A percentile compares a stretch with the other conserved stretches of the same genome.
phyloP scores from a whole-genome alignment of 2,888 invertebrate genomes.

The Cryptocheilus praepositus region DNA sequence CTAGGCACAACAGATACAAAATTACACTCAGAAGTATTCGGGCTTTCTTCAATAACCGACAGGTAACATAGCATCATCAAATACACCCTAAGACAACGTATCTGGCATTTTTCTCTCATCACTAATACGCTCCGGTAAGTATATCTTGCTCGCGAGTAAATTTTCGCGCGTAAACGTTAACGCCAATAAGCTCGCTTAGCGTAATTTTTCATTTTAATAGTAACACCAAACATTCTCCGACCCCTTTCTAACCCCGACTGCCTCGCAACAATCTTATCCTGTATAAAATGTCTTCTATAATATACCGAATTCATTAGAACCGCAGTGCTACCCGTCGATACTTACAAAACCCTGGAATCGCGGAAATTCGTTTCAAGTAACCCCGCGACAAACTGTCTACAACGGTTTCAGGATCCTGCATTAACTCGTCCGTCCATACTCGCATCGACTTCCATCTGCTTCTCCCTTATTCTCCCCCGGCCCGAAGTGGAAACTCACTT shows the following conservation, averaged over 20 bases:
- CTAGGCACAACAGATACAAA: constrained; percentile 60
- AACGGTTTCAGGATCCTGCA: too few relatives aligned
- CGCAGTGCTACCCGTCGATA: constrained; percentile 9
- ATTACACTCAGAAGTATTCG: constrained; percentile 56
- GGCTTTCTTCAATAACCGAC: constrained; percentile 45
- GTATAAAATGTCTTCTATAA: constrained; percentile 51
- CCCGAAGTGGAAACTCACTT: too few relatives aligned
- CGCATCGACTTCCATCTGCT: too few relatives aligned
- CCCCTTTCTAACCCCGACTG: constrained; percentile 25
- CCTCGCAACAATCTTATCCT: constrained; percentile 29
- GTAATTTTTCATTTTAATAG: constrained; percentile 34
- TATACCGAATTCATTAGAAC: constrained; percentile 26
- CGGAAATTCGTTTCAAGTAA: too few relatives aligned
- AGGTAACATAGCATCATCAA: constrained; percentile 56
- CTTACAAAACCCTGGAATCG: too few relatives aligned
- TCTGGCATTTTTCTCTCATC: constrained; percentile 29
- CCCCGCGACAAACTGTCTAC: too few relatives aligned
- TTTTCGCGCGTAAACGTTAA: constrained; percentile 45
- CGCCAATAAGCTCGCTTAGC: constrained; percentile 47
- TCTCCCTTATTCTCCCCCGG: constrained; percentile 3
- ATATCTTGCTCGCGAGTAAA: constrained; percentile 41
- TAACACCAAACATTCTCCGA: constrained; percentile 40
- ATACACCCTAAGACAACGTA: constrained; percentile 45
- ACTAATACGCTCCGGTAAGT: constrained; percentile 48
- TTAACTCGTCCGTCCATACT: too few relatives aligned